Conservation (phyloP, 2,797 vertebrate species). For the Notamacropus eugenii region DNA sequence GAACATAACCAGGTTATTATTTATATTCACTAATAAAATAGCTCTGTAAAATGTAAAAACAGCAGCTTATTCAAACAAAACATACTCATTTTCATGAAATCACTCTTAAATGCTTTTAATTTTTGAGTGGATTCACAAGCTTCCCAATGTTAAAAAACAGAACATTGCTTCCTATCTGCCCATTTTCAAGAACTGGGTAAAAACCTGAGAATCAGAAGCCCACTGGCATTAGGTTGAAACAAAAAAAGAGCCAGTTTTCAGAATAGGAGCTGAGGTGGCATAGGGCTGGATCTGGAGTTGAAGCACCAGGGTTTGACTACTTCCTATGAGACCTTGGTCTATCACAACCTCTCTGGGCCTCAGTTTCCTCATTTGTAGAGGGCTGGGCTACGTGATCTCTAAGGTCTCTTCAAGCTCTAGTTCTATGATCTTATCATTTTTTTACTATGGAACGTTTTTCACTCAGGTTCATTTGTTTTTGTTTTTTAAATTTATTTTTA, state of each 20-base stretch:
- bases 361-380: not conserved
- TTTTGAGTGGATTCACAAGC: not conserved
- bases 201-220: not conserved
- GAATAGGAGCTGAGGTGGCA: not conserved
- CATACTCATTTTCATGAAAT: not conserved
- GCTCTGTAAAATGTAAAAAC: not conserved
- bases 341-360: not conserved
- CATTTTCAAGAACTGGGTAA: not conserved
- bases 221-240: not conserved
- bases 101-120: not conserved
- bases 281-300: not conserved
- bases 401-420: not conserved
- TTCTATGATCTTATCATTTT: not conserved
- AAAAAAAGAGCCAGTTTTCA: not conserved
- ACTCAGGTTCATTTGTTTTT: not conserved
- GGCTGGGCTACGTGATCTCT: not conserved
- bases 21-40: not conserved
- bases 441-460: not conserved
- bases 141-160: not conserved
- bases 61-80: not conserved
- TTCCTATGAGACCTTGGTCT: not conserved
- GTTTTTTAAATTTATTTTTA: not conserved
- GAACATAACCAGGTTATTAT: not conserved
- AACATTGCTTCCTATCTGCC: not conserved
- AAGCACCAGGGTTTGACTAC: not conserved